These are phyloP conservation scores for Cryptus viduatorius DNA, from an alignment of 2,888 invertebrate species.

Conservation along the genomic window DNA sequence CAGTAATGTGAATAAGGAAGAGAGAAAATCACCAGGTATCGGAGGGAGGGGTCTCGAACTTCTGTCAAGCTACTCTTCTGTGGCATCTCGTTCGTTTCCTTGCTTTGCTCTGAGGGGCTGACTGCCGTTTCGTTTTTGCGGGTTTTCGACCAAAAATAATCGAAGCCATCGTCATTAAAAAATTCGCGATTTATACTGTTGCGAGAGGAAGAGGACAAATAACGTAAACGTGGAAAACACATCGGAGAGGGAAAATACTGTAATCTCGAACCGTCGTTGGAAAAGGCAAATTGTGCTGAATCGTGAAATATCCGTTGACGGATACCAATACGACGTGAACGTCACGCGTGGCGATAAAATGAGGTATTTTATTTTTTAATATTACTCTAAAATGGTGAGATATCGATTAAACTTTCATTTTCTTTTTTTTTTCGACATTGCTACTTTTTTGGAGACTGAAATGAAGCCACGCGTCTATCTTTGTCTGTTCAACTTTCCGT, in stretches of 20 bases:
- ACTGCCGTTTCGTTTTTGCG: slow-evolving; percentile 13
- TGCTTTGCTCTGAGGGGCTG: slow-evolving; percentile 44
- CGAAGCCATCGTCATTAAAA: not conserved
- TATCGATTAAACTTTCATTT: not conserved
- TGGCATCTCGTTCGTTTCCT: slow-evolving; percentile 69
- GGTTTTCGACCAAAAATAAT: slow-evolving; percentile 5
- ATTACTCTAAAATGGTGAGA: not conserved
- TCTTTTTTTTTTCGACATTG: not conserved
- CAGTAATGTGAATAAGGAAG: slow-evolving; percentile 32
- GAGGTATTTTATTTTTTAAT: slow-evolving; percentile 45
- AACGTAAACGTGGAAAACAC: not conserved
- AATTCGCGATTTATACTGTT: not conserved
- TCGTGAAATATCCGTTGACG: slow-evolving; percentile 40
- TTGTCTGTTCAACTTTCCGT: slow-evolving; percentile 25
- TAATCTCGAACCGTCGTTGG: not conserved
- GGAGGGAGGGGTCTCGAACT: slow-evolving; percentile 47
- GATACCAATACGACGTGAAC: slow-evolving; percentile 49
- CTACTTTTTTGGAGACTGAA: not conserved
- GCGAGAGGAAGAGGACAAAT: not conserved
- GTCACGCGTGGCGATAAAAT: slow-evolving; percentile 51
- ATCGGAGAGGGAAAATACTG: not conserved
- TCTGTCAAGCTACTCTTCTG: slow-evolving; percentile 72
- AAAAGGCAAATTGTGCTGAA: slow-evolving; percentile 2
- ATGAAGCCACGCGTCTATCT: slow-evolving; percentile 38
- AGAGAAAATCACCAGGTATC: slow-evolving; percentile 18